These are phyloP conservation scores for Misgurnus mizolepis DNA, from an alignment of 2,113 vertebrate genomes.

Conservation along the genomic window DNA sequence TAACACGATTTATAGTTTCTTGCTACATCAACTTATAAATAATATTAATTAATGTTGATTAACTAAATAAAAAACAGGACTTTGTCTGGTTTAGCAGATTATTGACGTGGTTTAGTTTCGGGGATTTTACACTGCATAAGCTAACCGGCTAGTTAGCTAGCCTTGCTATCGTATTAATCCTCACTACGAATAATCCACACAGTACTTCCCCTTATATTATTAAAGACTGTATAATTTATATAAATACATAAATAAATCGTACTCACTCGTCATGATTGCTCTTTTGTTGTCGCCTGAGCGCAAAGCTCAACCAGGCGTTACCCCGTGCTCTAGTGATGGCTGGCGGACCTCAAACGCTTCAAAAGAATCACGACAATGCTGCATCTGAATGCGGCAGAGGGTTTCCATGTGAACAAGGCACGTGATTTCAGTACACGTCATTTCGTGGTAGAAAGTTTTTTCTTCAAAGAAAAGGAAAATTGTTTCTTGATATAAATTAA, in stretches of 20 bases:
- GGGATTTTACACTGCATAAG: neutral
- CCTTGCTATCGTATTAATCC: neutral
- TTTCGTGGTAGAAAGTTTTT: neutral
- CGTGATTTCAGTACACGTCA: neutral
- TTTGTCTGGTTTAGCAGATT: neutral
- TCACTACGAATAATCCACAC: neutral
- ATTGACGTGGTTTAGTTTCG: neutral
- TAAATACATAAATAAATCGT: neutral
- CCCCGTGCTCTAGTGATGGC: neutral
- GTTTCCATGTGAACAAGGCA: neutral
- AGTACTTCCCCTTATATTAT: neutral
- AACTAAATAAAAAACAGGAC: neutral
- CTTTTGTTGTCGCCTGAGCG: constrained; percentile 25
- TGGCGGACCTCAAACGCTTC: neutral
- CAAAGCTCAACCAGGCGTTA: constrained; percentile 22
- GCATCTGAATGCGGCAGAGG: neutral
- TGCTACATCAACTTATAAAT: neutral
- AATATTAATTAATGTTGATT: neutral
- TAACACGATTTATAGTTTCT: neutral
- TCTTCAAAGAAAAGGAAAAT: too few relatives aligned
- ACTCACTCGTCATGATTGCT: constrained; percentile 30
- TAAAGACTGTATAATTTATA: neutral
- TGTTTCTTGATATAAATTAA: too few relatives aligned
- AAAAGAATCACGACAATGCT: constrained; percentile 8
- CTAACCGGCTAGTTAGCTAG: constrained; percentile 13